Evolutionary conservation across 2,888 invertebrate genomes (phyloP).

Genomic region (Epistrophe eligans): DNA sequence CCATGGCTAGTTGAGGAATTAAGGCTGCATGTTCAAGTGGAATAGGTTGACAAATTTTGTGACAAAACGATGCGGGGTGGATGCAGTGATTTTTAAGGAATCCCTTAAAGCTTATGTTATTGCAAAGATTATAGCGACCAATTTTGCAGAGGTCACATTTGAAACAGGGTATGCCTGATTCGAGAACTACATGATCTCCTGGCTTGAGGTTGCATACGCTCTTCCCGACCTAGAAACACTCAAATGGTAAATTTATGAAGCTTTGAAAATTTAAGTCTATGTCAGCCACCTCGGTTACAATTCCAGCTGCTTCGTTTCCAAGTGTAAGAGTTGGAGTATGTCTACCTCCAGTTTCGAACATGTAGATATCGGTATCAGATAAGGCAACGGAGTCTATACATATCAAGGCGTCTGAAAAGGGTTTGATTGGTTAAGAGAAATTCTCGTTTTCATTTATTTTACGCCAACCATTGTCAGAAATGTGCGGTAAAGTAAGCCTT

Average conservation of each 20-base stretch:
- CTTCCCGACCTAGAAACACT: constrained; percentile 84
- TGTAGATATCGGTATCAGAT: constrained; percentile 97
- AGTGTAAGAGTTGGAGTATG: constrained; percentile 85
- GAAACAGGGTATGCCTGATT: constrained; percentile 95
- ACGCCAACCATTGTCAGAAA: constrained; percentile 45
- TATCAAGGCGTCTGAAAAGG: constrained; percentile 86
- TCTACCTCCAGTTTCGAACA: constrained; percentile 84
- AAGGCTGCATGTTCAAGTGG: constrained; percentile 79
- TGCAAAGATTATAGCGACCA: constrained; percentile 80
- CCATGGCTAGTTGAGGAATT: constrained; percentile 79
- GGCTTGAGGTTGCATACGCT: constrained; percentile 87
- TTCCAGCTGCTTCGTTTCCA: constrained; percentile 95
- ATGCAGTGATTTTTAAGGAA: constrained; percentile 79
- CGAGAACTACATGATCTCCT: constrained; percentile 96
- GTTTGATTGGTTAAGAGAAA: background rate
- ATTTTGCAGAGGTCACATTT: constrained; percentile 91
- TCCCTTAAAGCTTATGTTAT: constrained; percentile 79
- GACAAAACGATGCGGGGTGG: constrained; percentile 81
- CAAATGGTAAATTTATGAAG: background rate
- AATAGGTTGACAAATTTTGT: constrained; percentile 78
- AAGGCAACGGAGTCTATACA: constrained; percentile 94
- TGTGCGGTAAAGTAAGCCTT: background rate
- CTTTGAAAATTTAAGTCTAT: background rate
- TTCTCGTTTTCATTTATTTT: background rate
- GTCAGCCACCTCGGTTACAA: constrained; percentile 87